phyloP scores from a whole-genome alignment of 2,888 invertebrate genomes.

The Cryptophagus acutangulus region DNA sequence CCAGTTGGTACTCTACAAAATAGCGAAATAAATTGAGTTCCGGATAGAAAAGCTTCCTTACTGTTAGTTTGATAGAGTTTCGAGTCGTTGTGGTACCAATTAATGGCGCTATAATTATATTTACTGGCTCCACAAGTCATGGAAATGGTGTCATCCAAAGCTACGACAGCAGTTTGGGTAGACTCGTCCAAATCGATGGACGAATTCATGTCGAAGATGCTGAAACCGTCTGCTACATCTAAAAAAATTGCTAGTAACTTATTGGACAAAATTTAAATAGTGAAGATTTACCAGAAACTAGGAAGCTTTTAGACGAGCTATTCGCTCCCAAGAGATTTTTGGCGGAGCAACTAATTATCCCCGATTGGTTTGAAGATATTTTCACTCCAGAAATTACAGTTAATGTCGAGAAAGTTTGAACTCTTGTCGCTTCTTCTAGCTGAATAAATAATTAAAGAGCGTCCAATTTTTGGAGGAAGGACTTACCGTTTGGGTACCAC shows the following conservation, averaged over 20 bases:
- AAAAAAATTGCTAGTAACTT: too few relatives aligned
- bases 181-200: conserved; percentile 36
- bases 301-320: too few relatives aligned
- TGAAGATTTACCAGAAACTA: conserved; percentile 31
- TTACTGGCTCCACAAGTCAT: conserved; percentile 57
- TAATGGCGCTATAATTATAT: conserved; percentile 50
- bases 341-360: conserved; percentile 48
- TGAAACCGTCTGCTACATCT: conserved; percentile 51
- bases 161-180: conserved; percentile 35
- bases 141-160: conserved; percentile 53
- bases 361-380: conserved; percentile 46
- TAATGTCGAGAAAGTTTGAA: too few relatives aligned
- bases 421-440: conserved; percentile 14
- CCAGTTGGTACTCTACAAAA: background rate
- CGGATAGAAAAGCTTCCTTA: conserved; percentile 3
- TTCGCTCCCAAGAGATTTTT: conserved; percentile 43
- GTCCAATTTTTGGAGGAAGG: too few relatives aligned
- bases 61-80: conserved; percentile 15
- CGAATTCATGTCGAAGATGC: conserved; percentile 46
- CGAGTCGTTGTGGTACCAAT: conserved; percentile 46
- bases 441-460: too few relatives aligned
- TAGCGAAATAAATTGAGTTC: background rate
- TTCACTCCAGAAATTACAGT: conserved; percentile 44
- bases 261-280: too few relatives aligned
- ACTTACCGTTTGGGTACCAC: conserved; percentile 36